phyloP scores from a whole-genome alignment of 2,113 vertebrate genomes.

The Pseudolaguvia tuberculata region DNA sequence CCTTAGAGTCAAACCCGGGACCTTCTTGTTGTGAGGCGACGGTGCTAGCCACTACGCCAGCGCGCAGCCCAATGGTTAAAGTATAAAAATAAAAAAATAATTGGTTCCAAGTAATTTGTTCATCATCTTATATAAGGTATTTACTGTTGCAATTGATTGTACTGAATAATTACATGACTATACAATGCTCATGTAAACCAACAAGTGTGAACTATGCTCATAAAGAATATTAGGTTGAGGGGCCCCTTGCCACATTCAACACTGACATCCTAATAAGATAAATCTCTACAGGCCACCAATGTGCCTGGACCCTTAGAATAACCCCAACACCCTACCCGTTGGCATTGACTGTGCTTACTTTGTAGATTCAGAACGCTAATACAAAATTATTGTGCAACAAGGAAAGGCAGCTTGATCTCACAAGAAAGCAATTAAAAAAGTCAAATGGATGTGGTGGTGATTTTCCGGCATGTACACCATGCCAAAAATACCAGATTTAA shows the following conservation, averaged over 20 bases:
- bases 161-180: slow-evolving; percentile 38
- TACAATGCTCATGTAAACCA: slow-evolving; percentile 32
- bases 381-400: slow-evolving; percentile 30
- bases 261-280: no score
- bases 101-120: slow-evolving; percentile 11
- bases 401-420: slow-evolving; percentile 13
- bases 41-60: no score
- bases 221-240: no score
- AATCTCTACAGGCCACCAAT: no score
- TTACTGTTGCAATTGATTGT: slow-evolving; percentile 35
- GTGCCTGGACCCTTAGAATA: no score
- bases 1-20: no score
- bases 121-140: slow-evolving; percentile 17
- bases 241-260: no score
- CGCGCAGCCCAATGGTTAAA: neutral
- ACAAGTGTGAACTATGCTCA: slow-evolving; percentile 44
- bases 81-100: neutral
- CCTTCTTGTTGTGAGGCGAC: no score
- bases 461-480: slow-evolving; percentile 25
- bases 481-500: slow-evolving; percentile 8
- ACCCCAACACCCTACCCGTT: no score
- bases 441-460: slow-evolving; percentile 11
- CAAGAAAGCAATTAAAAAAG: slow-evolving; percentile 1
- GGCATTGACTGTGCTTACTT: slow-evolving; percentile 30
- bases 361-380: slow-evolving; percentile 26